Evolutionary conservation across 2,888 invertebrate species (phyloP).

Genomic region (Pyrgus malvae): DNA sequence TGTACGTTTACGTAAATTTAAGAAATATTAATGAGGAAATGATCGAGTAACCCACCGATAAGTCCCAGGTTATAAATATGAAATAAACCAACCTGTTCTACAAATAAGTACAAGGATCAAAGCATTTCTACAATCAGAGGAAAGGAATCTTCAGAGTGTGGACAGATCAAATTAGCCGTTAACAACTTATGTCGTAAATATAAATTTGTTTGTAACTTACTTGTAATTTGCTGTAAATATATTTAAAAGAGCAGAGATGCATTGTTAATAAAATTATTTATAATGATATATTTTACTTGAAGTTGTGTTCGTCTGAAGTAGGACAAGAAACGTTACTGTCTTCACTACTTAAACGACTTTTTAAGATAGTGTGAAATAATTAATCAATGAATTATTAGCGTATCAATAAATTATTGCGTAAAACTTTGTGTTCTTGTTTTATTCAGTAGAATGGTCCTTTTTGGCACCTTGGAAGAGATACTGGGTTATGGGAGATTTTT

Average conservation of each 20-base stretch:
- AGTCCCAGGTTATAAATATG: no score
- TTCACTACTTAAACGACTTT: constrained; percentile 70
- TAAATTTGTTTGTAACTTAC: constrained; percentile 8
- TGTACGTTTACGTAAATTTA: neutral
- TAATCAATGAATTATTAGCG: constrained; percentile 75
- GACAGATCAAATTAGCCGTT: neutral
- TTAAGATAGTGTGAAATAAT: constrained; percentile 64
- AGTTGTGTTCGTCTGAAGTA: constrained; percentile 21
- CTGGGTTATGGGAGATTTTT: no score
- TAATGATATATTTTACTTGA: constrained; percentile 14
- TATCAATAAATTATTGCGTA: constrained; percentile 78
- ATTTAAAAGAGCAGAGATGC: constrained; percentile 9
- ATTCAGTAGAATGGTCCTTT: no score
- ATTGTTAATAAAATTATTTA: constrained; percentile 23
- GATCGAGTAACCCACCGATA: constrained; percentile 1
- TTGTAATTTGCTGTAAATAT: constrained; percentile 28
- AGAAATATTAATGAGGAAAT: neutral
- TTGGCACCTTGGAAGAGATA: no score
- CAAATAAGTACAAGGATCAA: neutral
- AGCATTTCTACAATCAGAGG: neutral
- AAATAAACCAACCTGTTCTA: no score
- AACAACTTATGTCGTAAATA: neutral
- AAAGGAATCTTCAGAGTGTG: neutral
- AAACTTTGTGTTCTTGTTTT: constrained; percentile 43
- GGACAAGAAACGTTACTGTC: constrained; percentile 52